phyloP scores from a whole-genome alignment of 2,797 vertebrate genomes.

The Loris lydekkerianus region DNA sequence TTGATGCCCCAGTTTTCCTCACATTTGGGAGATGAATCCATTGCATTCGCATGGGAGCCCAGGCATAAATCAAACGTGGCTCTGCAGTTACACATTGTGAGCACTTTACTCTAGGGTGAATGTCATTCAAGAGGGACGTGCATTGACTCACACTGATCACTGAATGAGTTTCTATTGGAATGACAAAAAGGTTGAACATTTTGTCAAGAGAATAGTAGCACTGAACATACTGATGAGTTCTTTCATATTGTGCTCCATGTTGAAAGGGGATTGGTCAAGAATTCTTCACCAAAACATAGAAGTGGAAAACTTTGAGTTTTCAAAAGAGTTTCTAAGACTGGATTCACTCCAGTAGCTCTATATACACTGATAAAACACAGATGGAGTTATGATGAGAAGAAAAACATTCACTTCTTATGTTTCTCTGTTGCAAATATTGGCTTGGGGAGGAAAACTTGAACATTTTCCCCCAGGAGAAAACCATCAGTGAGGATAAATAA shows the following conservation, averaged over 20 bases:
- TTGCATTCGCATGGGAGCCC: not conserved
- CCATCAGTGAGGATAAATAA: not conserved
- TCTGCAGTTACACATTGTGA: not conserved
- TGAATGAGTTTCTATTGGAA: not conserved
- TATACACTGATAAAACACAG: not conserved
- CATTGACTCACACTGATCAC: not conserved
- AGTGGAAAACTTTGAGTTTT: conserved; percentile 19
- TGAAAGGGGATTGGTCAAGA: not conserved
- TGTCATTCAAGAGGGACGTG: rapidly evolving
- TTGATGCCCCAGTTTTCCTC: not conserved
- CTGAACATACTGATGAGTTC: not conserved
- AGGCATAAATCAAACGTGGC: not conserved
- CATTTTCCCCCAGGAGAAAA: not conserved
- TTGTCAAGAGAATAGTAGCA: not conserved
- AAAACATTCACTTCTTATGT: conserved; percentile 2
- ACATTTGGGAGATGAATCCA: not conserved
- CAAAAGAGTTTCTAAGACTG: not conserved
- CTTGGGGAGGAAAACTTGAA: not conserved
- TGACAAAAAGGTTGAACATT: not conserved
- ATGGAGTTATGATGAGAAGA: not conserved
- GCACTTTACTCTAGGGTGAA: not conserved
- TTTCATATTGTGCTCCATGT: not conserved
- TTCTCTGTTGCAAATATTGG: conserved; percentile 34
- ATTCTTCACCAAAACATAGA: not conserved
- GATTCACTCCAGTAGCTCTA: not conserved